A percentile compares a stretch with the other conserved stretches of the same genome.
These are phyloP conservation scores for Nothura maculosa DNA, from an alignment of 2,797 vertebrate genomes.

Conservation along the genomic window DNA sequence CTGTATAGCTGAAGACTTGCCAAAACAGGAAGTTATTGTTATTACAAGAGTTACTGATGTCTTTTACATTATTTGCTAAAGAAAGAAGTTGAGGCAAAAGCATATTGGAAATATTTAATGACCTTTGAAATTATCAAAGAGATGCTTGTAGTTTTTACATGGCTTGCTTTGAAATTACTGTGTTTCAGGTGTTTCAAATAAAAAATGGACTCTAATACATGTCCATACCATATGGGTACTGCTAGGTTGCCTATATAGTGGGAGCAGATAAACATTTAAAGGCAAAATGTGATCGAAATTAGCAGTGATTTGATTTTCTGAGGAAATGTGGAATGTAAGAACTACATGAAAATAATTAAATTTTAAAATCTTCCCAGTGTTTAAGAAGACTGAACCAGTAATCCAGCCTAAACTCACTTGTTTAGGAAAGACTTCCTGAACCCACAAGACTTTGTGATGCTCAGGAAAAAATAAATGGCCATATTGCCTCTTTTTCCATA, in stretches of 20 bases:
- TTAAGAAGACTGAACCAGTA: background rate
- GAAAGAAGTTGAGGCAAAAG: constrained; percentile 31
- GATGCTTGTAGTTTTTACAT: background rate
- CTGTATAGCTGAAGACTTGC: constrained; percentile 42
- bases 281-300: background rate
- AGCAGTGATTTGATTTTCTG: background rate
- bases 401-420: background rate
- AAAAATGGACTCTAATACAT: background rate
- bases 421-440: background rate
- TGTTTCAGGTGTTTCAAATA: background rate
- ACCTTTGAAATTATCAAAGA: background rate
- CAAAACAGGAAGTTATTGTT: constrained; percentile 66
- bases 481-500: background rate
- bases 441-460: background rate
- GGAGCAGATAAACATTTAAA: background rate
- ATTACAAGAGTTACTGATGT: constrained; percentile 32
- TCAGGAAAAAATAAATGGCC: background rate
- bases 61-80: constrained; percentile 6
- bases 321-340: background rate
- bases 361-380: background rate
- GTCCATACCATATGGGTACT: background rate
- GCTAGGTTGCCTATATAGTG: background rate
- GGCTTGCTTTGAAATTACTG: background rate
- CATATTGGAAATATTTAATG: background rate
- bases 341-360: background rate